phyloP scores from a whole-genome alignment of 2,888 invertebrate genomes.

The Acrocyrtus sp. region DNA sequence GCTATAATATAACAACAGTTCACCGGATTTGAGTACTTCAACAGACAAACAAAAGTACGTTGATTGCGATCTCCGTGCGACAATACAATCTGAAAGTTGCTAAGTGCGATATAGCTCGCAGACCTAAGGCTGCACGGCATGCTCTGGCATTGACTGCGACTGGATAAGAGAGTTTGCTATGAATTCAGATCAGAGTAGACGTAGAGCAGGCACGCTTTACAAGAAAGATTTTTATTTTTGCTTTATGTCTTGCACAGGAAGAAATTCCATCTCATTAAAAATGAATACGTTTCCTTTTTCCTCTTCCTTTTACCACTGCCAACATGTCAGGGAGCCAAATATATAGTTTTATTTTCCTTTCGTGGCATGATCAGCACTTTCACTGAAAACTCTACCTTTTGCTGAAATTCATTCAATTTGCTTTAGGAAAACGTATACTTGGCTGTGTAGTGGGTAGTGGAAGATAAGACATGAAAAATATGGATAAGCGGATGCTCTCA shows the following conservation, averaged over 20 bases:
- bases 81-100: no score
- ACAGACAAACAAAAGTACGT: no score
- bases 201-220: not conserved
- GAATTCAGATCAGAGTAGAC: no score
- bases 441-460: not conserved
- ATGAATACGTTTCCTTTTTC: not conserved
- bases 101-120: no score
- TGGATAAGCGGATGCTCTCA: not conserved
- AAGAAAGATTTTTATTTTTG: slow-evolving; percentile 7
- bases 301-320: not conserved
- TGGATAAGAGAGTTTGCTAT: no score
- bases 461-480: not conserved
- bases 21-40: no score
- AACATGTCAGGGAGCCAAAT: not conserved
- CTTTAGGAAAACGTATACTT: not conserved
- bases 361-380: not conserved
- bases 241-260: not conserved
- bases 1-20: no score
- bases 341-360: not conserved
- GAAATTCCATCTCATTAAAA: not conserved
- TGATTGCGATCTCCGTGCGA: no score
- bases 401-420: not conserved
- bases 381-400: not conserved
- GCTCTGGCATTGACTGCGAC: no score
- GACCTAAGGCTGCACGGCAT: no score